Evolutionary conservation across 2,888 invertebrate genomes (phyloP), one percentile per base, ranked within the genome.

Genomic region (Hololepta plana): DNA sequence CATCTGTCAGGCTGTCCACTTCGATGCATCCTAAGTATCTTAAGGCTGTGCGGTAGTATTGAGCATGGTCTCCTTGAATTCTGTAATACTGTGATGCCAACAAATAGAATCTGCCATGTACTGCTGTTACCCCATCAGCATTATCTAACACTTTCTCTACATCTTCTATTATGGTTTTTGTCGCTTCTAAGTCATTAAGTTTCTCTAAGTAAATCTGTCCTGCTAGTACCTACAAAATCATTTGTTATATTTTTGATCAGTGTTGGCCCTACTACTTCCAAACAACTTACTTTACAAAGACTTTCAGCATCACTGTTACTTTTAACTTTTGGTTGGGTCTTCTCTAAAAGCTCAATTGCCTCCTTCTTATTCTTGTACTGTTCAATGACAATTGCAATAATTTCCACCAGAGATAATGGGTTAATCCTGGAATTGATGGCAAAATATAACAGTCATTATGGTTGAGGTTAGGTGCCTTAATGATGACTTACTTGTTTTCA

Each of bases 1-100:
- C 67, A 25, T 60, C 57, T 2, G 66, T 62, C 35, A 81, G 60
- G 5, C 69, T 68, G 10, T 64, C 62, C 17, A 84, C 46, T 4
- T 80, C 73, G 23, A 70, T 71, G 44, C 56, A 56, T 13, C 68
- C 68, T 37, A 75, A 57, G 46, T 74, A 76, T 46, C 85, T 74
- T 7, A 98, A 63, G 6, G 95, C 90, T 32, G 91, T 81, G 31
- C 90, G 73, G 57, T 98, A 98, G 61, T 95, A 98, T 39, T 84
- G 81, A 2, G 85, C 82, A 58, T 93, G 87, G 40, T 90, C 81
- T 1, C 88, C 90, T 43, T 75, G 72, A 14, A 76, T 62, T 35
- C 72, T 70, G 51, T 91, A 90, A 44, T 91, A 82, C 40, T 88
- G 81, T 2, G 90, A 87, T 3, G 91, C 88, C 3, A 95, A 60